Conservation (phyloP, 2,113 vertebrate species). For the Patagioenas fasciata region DNA sequence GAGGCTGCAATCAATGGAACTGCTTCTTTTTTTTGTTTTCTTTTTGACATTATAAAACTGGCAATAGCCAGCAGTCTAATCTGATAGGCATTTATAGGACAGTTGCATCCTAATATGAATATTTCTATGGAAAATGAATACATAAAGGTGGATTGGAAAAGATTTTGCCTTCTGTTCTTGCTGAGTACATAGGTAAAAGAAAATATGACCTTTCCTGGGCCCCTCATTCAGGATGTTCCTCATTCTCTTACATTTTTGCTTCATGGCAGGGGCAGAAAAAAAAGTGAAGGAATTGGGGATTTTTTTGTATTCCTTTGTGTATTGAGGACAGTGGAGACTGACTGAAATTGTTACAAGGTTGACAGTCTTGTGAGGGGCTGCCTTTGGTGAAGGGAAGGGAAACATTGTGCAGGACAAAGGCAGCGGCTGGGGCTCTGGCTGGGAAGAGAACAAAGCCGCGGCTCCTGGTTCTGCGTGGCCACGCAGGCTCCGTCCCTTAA, state of each 20-base stretch:
- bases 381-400: not conserved
- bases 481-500: not conserved
- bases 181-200: not conserved
- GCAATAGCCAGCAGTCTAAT: not conserved
- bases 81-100: not conserved
- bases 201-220: not conserved
- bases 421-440: not conserved
- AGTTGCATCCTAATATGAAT: not conserved
- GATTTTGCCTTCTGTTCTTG: not conserved
- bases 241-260: not conserved
- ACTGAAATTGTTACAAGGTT: not conserved
- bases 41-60: not conserved
- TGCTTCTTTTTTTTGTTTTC: no score
- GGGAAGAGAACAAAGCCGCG: not conserved
- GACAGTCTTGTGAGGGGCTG: not conserved
- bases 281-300: not conserved
- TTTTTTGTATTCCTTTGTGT: not conserved
- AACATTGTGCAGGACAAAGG: not conserved
- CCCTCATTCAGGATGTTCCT: not conserved
- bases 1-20: not conserved
- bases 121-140: not conserved
- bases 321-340: not conserved
- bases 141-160: not conserved
- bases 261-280: not conserved
- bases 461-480: not conserved